phyloP scores from a whole-genome alignment of 2,888 invertebrate species.

The Epistrophella euchroma region DNA sequence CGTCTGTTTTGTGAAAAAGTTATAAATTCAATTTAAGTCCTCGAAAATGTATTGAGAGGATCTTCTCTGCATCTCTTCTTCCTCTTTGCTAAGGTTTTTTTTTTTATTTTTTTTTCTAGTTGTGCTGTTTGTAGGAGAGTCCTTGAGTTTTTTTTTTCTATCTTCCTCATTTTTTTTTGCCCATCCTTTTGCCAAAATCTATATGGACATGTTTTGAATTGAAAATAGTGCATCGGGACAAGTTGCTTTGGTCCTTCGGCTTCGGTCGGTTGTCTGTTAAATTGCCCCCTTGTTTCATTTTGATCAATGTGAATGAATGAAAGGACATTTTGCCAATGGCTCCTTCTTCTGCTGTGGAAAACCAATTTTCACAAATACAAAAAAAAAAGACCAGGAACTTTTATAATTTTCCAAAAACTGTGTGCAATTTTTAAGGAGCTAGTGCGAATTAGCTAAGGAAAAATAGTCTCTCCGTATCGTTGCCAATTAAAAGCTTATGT shows the following conservation, averaged over 20 bases:
- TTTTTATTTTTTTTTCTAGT: constrained; percentile 42
- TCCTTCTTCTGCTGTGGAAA: constrained; percentile 38
- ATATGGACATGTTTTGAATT: constrained; percentile 75
- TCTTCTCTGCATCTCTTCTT: constrained; percentile 45
- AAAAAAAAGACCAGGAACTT: constrained; percentile 43
- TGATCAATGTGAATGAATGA: constrained; percentile 67
- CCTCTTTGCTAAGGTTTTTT: constrained; percentile 11
- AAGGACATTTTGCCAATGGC: constrained; percentile 31
- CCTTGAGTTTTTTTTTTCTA: constrained; percentile 40
- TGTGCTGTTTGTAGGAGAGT: constrained; percentile 48
- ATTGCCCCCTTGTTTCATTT: constrained; percentile 70
- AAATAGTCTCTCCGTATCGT: constrained; percentile 52
- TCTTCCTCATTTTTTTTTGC: constrained; percentile 20
- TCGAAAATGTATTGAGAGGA: constrained; percentile 75
- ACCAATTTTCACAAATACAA: constrained; percentile 65
- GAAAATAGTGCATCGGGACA: constrained; percentile 67
- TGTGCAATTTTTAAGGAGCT: constrained; percentile 68
- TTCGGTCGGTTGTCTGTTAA: constrained; percentile 55
- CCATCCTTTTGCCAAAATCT: constrained; percentile 56
- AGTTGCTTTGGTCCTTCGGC: constrained; percentile 26
- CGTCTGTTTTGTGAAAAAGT: constrained; percentile 75
- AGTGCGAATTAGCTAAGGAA: constrained; percentile 65
- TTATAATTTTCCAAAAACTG: constrained; percentile 45
- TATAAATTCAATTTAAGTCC: constrained; percentile 78
- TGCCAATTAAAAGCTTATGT: constrained; percentile 75